Base-by-base conservation (phyloP, 2,113 vertebrate genomes). In the Catharus bicknelli region DNA sequence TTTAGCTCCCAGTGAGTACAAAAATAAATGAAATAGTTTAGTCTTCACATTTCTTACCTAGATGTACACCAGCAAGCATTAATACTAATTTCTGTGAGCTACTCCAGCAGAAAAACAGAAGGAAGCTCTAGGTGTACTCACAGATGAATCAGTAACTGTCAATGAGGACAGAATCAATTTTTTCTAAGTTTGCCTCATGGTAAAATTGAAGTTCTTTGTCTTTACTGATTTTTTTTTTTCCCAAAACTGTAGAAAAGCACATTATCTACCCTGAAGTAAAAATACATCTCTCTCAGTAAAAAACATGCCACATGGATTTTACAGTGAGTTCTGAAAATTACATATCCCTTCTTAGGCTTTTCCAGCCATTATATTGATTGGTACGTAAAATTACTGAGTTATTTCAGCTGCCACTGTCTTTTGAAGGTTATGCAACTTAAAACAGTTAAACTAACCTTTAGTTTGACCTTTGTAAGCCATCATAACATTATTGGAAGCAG, bases 371-470 rank as follows among this genome's bases (percentile, higher is more conserved):
- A 55, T 69, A 90, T 88, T 69, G 74, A 94, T 92, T 83, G 40
- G 34, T 93, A 92, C 8, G 1, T 74, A 72, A 92, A 93, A 88
- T 63, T 32, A 80, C 69, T 51, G 47, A 87, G 45, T 91, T 90
- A 92, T 90, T 94, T 89, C 80, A 93, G 73, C 75, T 88, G 66
- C 86, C 29, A 6, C 83, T 87, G n/a, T 79, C n/a, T 90, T 95
- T 88, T 84, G 84, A 95, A 93, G 70, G 73, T 94, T 93, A 73
- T 74, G 7, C 43, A 80, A 85, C 73, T 80, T 68, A 77, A 94
- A 96, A 91, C 32, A 89, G 82, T 85, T 83, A 94, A 94, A 81
- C 69, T 83, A 93, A 93, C 63, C 92, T 95, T 94, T 85, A 83
- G 40, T 80, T 66, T 94, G 95, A 94, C 88, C 67, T 95, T 94